phyloP scores from a whole-genome alignment of 2,888 invertebrate species.

The Ptychoptera contaminata region DNA sequence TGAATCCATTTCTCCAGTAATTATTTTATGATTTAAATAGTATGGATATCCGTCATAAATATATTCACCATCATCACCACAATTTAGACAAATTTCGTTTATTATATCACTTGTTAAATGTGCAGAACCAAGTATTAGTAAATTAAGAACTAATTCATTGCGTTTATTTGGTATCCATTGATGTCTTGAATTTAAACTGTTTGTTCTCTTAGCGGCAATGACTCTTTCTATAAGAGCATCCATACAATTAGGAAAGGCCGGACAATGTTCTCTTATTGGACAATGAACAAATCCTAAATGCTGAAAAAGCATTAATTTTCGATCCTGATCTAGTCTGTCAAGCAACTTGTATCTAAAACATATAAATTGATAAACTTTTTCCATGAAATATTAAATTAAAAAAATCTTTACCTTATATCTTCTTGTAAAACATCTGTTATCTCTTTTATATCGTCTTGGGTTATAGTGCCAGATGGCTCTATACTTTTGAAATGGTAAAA shows the following conservation, averaged over 20 bases:
- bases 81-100: conserved; percentile 70
- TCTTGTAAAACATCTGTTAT: conserved; percentile 84
- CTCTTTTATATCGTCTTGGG: conserved; percentile 85
- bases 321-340: conserved; percentile 84
- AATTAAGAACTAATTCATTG: conserved; percentile 42
- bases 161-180: conserved; percentile 1
- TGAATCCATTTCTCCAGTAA: conserved; percentile 78
- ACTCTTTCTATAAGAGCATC: conserved; percentile 60
- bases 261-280: conserved; percentile 88
- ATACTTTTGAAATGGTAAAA: conserved; percentile 88
- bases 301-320: conserved; percentile 86
- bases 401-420: conserved; percentile 58
- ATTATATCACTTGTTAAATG: conserved; percentile 77
- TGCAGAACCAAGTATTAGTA: conserved; percentile 75
- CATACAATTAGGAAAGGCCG: conserved; percentile 71
- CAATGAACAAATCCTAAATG: conserved; percentile 92
- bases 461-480: conserved; percentile 77
- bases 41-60: conserved; percentile 64
- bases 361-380: conserved; percentile 1
- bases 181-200: conserved; percentile 18
- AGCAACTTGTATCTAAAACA: conserved; percentile 71
- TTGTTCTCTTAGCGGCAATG: conserved; percentile 45
- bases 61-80: conserved; percentile 71
- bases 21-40: conserved; percentile 68
- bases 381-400: neutral